phyloP scores from a whole-genome alignment of 2,888 invertebrate species.

The Microchrysa polita region DNA sequence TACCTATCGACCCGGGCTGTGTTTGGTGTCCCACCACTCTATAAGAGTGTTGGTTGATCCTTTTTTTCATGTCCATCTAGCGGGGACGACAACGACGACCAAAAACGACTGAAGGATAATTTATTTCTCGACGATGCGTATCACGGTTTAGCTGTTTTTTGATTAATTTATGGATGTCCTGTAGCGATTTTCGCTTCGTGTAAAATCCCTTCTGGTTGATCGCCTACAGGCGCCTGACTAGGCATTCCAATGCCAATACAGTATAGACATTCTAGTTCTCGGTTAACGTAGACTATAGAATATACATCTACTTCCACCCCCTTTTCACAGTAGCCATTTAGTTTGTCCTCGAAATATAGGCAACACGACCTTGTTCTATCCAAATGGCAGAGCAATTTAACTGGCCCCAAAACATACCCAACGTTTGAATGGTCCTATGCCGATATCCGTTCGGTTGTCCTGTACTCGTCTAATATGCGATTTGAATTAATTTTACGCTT shows the following conservation, averaged over 20 bases:
- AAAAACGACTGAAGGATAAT: slow-evolving; percentile 31
- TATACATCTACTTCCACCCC: too few relatives aligned
- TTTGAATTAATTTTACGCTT: slow-evolving; percentile 29
- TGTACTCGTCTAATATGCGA: slow-evolving; percentile 8
- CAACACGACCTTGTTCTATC: too few relatives aligned
- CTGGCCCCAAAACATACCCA: too few relatives aligned
- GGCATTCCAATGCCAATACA: slow-evolving; percentile 19
- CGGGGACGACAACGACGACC: slow-evolving; percentile 12
- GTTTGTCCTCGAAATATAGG: neutral
- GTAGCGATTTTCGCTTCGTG: slow-evolving; percentile 29
- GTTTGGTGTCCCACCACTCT: too few relatives aligned
- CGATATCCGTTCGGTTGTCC: neutral
- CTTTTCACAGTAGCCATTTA: neutral
- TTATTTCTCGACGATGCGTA: slow-evolving; percentile 36
- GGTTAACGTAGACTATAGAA: too few relatives aligned
- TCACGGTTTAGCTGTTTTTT: slow-evolving; percentile 41
- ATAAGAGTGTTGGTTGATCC: neutral
- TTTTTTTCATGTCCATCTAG: neutral
- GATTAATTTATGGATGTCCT: slow-evolving; percentile 44
- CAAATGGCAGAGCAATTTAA: slow-evolving; percentile 7
- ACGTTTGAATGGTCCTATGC: slow-evolving; percentile 19
- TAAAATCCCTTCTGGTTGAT: slow-evolving; percentile 38
- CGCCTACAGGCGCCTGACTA: slow-evolving; percentile 35
- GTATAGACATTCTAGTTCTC: too few relatives aligned
- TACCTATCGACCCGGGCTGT: too few relatives aligned